Evolutionary conservation across 2,113 vertebrate species (phyloP).

Genomic region (Podiceps cristatus): DNA sequence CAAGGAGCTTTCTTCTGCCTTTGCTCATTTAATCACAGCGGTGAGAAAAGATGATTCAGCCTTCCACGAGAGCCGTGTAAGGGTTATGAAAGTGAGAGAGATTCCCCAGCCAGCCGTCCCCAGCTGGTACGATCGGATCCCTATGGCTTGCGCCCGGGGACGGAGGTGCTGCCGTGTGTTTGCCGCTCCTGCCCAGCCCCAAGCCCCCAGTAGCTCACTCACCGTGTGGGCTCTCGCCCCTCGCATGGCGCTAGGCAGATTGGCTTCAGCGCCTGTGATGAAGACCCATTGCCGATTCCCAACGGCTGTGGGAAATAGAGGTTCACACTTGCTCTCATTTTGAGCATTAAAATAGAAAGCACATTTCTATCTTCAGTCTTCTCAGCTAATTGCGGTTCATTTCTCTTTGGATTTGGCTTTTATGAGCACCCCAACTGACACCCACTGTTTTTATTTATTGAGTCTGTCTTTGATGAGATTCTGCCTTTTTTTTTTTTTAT

Average conservation of each 20-base stretch:
- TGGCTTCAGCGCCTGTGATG: fast-evolving
- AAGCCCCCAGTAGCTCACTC: neutral
- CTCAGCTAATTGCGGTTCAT: neutral
- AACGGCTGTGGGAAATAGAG: neutral
- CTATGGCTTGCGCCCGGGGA: fast-evolving
- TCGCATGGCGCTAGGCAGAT: fast-evolving
- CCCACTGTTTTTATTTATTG: neutral
- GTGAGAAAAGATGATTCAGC: neutral
- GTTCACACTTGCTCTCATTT: neutral
- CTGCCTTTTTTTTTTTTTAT: neutral
- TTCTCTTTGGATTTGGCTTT: neutral
- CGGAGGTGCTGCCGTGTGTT: fast-evolving
- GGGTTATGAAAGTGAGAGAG: neutral
- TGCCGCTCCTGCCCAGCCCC: fast-evolving
- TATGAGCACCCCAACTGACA: neutral
- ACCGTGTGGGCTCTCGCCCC: fast-evolving
- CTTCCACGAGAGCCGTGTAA: fast-evolving
- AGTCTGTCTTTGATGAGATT: neutral
- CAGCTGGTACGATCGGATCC: neutral
- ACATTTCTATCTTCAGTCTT: neutral
- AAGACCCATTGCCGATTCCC: neutral
- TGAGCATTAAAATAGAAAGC: neutral
- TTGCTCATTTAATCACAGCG: neutral
- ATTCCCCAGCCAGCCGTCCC: neutral
- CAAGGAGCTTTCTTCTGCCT: neutral